A percentile compares a stretch with the other conserved stretches of the same genome.
These are phyloP conservation scores for Trichopria drosophilae DNA, from an alignment of 2,888 invertebrate species.

Conservation along the genomic window DNA sequence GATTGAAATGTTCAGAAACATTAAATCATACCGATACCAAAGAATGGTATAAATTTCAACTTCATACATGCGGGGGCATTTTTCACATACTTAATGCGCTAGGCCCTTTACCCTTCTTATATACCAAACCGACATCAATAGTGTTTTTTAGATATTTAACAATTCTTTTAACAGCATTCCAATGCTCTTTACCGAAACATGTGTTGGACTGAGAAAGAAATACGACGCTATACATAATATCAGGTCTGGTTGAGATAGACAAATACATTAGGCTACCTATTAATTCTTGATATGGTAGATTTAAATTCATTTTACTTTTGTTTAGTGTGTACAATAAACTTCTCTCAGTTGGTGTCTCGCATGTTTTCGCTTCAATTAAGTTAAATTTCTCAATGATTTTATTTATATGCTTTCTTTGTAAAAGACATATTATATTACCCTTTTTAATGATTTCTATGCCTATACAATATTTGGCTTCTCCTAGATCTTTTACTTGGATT, in stretches of 20 bases:
- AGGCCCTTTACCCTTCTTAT: too few species aligned
- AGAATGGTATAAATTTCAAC: constrained; percentile 1
- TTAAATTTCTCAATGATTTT: constrained; percentile 18
- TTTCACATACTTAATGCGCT: too few species aligned
- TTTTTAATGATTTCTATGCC: constrained; percentile 12
- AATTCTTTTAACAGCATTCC: not conserved
- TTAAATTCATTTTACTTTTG: constrained; percentile 1
- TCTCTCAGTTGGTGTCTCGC: constrained; percentile 2
- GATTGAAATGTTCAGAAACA: too few species aligned
- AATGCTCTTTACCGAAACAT: constrained; percentile 1
- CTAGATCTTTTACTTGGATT: constrained; percentile 14
- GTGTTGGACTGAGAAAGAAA: constrained; percentile 5
- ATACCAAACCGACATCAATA: constrained; percentile 7
- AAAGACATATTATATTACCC: constrained; percentile 3
- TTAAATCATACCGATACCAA: too few species aligned
- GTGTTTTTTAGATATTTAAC: constrained; percentile 11
- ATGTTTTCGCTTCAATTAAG: constrained; percentile 10
- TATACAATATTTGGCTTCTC: constrained; percentile 11
- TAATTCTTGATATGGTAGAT: constrained; percentile 4
- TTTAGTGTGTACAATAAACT: constrained; percentile 2
- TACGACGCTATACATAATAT: not conserved
- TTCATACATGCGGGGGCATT: too few species aligned
- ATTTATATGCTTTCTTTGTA: constrained; percentile 8
- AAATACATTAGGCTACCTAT: constrained; percentile 6
- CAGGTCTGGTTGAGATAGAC: not conserved